Evolutionary conservation across 2,888 invertebrate species (phyloP), one percentile per base, ranked within the genome.

Genomic region (Galeopsomyia nigrocyanea): DNA sequence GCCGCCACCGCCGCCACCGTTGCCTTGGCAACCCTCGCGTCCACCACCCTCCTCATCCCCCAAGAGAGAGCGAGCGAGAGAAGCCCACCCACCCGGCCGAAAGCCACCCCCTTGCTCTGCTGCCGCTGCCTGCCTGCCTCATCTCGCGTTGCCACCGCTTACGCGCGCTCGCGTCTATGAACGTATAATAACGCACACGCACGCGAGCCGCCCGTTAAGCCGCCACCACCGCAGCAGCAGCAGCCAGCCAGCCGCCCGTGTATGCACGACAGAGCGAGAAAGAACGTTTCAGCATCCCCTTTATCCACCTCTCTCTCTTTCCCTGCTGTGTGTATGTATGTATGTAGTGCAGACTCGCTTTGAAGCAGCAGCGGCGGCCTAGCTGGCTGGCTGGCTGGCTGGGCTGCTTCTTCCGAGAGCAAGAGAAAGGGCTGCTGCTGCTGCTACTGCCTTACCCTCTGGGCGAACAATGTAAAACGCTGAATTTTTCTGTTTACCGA

Each of bases 1-100:
- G 82, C 83, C 81, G 73, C 63, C 60, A 31, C 53, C 49, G 17
- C 64, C 50, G 57, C 70, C 53, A 81, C 83, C 81, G 86, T 85
- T 86, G 82, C 85, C 86, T 77, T 81, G 84, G 85, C 80, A 84
- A 86, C 86, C 79, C 77, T 67, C 75, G 76, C 76, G 76, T 75
- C 77, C 77, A 72, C 78, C 79, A 75, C 77, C 78, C 67, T 39
- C 19, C 56, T 61, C 68, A 51, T 49, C 21, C 22, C 60, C 53
- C 50, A 16, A 55, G 68, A 68, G 55, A 53, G 26, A n/a, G 55
- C 2, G 39, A 39, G 39, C 7, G 39, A 31, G 31, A 31, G 31
- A 39, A 69, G 73, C 65, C 65, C 71, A 67, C 70, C 68, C 73
- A 70, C 71, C 70, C 75, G 73, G 66, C 73, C 67, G 73, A 76